Conservation (phyloP, 2,888 invertebrate genomes). For the Tyria jacobaeae region DNA sequence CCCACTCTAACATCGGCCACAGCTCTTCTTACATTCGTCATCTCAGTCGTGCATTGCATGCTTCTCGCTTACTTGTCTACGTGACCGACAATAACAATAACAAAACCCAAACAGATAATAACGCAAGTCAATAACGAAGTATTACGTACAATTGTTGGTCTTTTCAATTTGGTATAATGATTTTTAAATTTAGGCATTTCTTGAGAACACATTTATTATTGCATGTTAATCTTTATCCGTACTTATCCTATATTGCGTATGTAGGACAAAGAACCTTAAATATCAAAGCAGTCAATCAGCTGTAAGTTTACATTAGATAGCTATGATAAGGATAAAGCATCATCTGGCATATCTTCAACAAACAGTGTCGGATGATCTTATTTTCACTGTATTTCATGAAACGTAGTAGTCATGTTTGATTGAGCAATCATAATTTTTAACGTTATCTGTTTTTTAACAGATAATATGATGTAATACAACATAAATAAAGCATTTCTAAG, state of each 20-base stretch:
- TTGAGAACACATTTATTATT: conserved; percentile 37
- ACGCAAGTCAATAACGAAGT: conserved; percentile 50
- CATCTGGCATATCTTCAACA: conserved; percentile 51
- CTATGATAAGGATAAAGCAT: conserved; percentile 29
- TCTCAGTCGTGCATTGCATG: conserved; percentile 58
- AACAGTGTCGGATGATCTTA: conserved; percentile 51
- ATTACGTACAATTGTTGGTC: conserved; percentile 42
- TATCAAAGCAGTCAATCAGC: conserved; percentile 23
- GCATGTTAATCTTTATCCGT: conserved; percentile 47
- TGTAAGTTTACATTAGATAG: conserved; percentile 33
- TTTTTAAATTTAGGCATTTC: conserved; percentile 20
- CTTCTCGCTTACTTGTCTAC: conserved; percentile 72
- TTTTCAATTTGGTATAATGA: conserved; percentile 35
- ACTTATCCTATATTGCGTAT: conserved; percentile 28
- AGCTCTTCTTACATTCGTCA: conserved; percentile 49
- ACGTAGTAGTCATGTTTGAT: conserved; percentile 19
- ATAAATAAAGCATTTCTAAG: conserved; percentile 13
- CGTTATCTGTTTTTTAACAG: conserved; percentile 30
- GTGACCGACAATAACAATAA: conserved; percentile 84
- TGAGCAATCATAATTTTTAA: conserved; percentile 31
- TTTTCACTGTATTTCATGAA: conserved; percentile 41
- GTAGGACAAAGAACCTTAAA: conserved; percentile 29
- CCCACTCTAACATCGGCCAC: conserved; percentile 60
- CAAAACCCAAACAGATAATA: conserved; percentile 70
- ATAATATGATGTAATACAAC: conserved; percentile 14